Conservation (phyloP, 2,888 invertebrate species). For the Aleiodes leptofemur region DNA sequence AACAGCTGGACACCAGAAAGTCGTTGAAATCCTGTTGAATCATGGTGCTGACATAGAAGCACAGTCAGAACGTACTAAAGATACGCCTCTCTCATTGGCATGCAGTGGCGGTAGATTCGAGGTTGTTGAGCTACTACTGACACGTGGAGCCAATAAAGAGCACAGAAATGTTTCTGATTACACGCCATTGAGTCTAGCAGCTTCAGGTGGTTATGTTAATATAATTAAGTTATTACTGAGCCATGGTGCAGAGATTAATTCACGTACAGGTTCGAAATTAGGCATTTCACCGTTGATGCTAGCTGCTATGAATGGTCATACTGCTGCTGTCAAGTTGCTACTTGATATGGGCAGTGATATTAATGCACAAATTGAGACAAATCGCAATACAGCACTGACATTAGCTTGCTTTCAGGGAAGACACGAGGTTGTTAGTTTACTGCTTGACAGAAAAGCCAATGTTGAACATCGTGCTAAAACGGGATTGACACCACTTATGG, state of each 20-base stretch:
- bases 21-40: constrained; percentile 95
- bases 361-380: constrained; percentile 99
- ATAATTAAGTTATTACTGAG: constrained; percentile 95
- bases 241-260: constrained; percentile 99
- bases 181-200: constrained; percentile 98
- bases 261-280: constrained; percentile 95
- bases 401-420: constrained; percentile 99
- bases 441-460: constrained; percentile 97
- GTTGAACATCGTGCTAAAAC: constrained; percentile 99
- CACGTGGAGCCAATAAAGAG: constrained; percentile 95
- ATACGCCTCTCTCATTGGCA: constrained; percentile 97
- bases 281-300: constrained; percentile 99
- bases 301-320: constrained; percentile 99
- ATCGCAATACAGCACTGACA: constrained; percentile 98
- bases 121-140: constrained; percentile 93
- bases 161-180: constrained; percentile 99
- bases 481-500: constrained; percentile 98
- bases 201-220: constrained; percentile 98
- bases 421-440: constrained; percentile 97
- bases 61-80: constrained; percentile 99
- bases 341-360: constrained; percentile 99
- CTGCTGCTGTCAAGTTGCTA: constrained; percentile 94
- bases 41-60: constrained; percentile 98
- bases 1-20: constrained; percentile 94
- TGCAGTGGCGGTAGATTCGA: constrained; percentile 98